Conservation (phyloP, 1,140 invertebrate species). For the Bactericera cockerelli region DNA sequence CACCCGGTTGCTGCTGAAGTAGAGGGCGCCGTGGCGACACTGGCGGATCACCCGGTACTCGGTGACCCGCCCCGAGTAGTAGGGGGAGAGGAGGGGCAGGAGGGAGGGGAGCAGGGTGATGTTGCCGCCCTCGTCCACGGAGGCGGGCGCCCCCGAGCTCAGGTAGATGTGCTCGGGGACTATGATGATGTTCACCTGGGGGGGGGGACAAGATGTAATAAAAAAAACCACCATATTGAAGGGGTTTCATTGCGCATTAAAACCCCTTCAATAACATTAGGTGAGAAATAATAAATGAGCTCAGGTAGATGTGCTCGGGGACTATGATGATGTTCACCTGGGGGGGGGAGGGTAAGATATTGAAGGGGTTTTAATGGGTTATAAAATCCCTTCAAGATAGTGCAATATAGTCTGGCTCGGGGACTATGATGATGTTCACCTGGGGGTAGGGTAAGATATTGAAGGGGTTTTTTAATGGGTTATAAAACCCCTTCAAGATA, state of each 20-base stretch:
- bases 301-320: constrained; percentile 58
- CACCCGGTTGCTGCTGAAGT: constrained; percentile 28
- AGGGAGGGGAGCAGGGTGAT: constrained; percentile 32
- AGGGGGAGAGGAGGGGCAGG: constrained; percentile 52
- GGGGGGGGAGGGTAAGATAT: too few relatives aligned
- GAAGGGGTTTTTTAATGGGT: too few relatives aligned
- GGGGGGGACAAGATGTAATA: neutral
- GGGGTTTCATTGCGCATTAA: too few relatives aligned
- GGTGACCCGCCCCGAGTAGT: constrained; percentile 55
- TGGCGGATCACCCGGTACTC: constrained; percentile 55
- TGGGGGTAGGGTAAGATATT: constrained; percentile 13
- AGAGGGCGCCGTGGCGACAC: constrained; percentile 51
- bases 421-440: constrained; percentile 56
- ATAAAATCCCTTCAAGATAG: too few relatives aligned
- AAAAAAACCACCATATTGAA: too few relatives aligned
- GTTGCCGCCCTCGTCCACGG: constrained; percentile 55
- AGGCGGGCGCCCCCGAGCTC: constrained; percentile 37
- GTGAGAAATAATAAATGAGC: too few relatives aligned
- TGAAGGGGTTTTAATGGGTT: too few relatives aligned
- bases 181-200: constrained; percentile 46
- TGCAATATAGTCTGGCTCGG: too few relatives aligned
- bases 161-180: constrained; percentile 67
- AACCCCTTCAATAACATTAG: too few relatives aligned
- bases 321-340: too few relatives aligned
- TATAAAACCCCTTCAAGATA: too few relatives aligned